Conservation (phyloP, 2,888 invertebrate genomes). For the Trisateles emortualis region DNA sequence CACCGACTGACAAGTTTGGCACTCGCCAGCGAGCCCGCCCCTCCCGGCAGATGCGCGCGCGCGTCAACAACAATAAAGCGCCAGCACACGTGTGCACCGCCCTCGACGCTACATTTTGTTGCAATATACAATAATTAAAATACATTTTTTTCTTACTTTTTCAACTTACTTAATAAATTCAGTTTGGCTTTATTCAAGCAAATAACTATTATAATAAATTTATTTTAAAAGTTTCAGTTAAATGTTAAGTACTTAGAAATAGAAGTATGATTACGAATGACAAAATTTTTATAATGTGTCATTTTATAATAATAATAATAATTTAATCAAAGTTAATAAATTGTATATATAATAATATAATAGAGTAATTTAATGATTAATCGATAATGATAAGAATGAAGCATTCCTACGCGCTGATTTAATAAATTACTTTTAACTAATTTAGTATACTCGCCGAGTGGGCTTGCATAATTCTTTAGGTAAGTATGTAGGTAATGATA, state of each 20-base stretch:
- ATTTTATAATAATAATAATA: slow-evolving; percentile 86
- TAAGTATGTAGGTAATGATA: slow-evolving; percentile 82
- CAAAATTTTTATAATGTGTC: slow-evolving; percentile 87
- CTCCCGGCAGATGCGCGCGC: slow-evolving; percentile 11
- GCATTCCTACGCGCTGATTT: slow-evolving; percentile 87
- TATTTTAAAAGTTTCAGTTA: slow-evolving; percentile 86
- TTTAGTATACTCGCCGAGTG: slow-evolving; percentile 88
- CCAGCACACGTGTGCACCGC: slow-evolving; percentile 48
- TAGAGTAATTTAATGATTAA: slow-evolving; percentile 88
- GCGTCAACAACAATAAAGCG: slow-evolving; percentile 17
- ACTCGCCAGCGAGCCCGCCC: neutral
- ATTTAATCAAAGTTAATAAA: slow-evolving; percentile 87
- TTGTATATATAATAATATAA: slow-evolving; percentile 87
- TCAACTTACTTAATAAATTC: slow-evolving; percentile 87
- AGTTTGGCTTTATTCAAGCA: slow-evolving; percentile 87
- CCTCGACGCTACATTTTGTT: slow-evolving; percentile 61
- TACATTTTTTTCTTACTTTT: slow-evolving; percentile 85
- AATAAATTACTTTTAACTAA: slow-evolving; percentile 89
- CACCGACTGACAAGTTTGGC: slow-evolving; percentile 2
- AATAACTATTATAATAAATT: slow-evolving; percentile 87
- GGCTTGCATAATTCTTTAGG: slow-evolving; percentile 78
- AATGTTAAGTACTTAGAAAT: slow-evolving; percentile 85
- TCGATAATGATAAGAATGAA: slow-evolving; percentile 87
- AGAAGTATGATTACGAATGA: slow-evolving; percentile 87
- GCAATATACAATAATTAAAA: slow-evolving; percentile 86